Evolutionary conservation across 1,140 invertebrate genomes (phyloP).

Genomic region (Anastrepha ludens): DNA sequence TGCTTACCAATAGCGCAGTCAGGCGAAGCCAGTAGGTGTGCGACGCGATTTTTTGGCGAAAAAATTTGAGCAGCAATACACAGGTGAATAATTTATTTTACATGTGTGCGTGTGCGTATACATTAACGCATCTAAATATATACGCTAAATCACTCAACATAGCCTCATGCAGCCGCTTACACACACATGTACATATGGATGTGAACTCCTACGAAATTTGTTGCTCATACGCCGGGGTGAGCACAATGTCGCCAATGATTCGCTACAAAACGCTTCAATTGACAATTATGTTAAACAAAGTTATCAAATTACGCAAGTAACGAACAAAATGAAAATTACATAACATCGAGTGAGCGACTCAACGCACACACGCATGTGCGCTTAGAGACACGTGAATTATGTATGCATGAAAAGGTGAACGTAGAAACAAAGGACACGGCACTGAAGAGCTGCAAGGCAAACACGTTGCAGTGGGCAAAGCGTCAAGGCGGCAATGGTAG

Average conservation of each 20-base stretch:
- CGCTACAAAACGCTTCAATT: conserved; percentile 58
- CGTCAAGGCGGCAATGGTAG: neutral
- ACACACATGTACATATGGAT: too few relatives aligned
- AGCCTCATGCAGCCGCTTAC: too few relatives aligned
- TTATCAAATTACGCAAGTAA: conserved; percentile 71
- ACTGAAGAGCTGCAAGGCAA: neutral
- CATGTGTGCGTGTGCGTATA: neutral
- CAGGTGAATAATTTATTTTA: neutral
- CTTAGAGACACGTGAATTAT: conserved; percentile 12
- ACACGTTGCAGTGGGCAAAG: conserved; percentile 12
- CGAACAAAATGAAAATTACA: conserved; percentile 52
- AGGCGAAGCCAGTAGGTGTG: neutral
- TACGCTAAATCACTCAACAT: too few relatives aligned
- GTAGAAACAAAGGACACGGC: conserved; percentile 10
- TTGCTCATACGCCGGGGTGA: conserved; percentile 28
- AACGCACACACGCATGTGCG: conserved; percentile 32
- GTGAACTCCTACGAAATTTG: neutral
- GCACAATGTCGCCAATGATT: conserved; percentile 27
- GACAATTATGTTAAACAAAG: conserved; percentile 71
- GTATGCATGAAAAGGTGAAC: neutral
- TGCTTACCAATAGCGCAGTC: neutral
- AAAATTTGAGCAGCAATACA: neutral
- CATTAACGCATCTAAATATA: neutral
- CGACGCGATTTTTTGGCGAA: neutral
- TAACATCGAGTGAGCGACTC: conserved; percentile 20